Conservation (phyloP, 1,140 invertebrate species). For the Trypoxylus dichotomus region DNA sequence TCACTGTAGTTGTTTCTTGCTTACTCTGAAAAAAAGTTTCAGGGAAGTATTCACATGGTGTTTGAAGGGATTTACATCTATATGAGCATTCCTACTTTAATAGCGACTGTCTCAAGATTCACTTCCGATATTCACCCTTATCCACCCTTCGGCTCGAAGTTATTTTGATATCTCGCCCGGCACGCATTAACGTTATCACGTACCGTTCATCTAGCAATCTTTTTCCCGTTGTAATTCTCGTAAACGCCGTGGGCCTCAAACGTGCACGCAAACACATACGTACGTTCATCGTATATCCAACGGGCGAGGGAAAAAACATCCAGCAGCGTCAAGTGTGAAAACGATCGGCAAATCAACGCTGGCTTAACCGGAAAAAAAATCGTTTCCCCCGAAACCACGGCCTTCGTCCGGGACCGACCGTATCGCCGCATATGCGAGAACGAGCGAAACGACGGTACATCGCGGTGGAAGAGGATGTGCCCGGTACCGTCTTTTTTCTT, state of each 20-base stretch:
- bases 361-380: neutral
- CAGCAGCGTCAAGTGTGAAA: neutral
- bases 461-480: neutral
- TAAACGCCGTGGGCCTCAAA: neutral
- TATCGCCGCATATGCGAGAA: neutral
- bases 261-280: neutral
- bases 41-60: too few species aligned
- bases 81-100: too few species aligned
- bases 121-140: too few species aligned
- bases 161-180: too few species aligned
- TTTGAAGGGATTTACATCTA: too few species aligned
- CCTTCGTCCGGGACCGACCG: neutral
- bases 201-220: neutral
- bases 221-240: neutral
- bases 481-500: neutral
- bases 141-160: too few species aligned
- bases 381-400: neutral
- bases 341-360: conserved; percentile 15
- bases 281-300: too few species aligned
- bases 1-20: too few species aligned
- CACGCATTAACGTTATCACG: neutral
- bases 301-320: neutral
- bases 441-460: neutral
- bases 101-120: too few species aligned
- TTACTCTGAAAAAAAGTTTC: too few species aligned